Base-by-base conservation (phyloP, 2,888 invertebrate species). In the Leptopilina myrica region DNA sequence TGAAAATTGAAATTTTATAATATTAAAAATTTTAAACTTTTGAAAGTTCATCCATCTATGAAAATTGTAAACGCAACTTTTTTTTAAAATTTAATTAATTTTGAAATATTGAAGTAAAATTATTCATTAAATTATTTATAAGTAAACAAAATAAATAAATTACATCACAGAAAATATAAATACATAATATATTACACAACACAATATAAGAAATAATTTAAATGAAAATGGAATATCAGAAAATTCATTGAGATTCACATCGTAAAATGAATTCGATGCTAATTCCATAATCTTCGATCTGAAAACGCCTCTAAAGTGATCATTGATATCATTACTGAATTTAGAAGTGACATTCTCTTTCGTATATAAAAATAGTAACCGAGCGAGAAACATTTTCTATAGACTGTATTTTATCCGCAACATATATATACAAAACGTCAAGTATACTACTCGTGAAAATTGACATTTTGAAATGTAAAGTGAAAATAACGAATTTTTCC, bases 351-450 rank as follows among this genome's bases (percentile, higher is more conserved):
- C 77, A 67, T 62, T 62, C 59, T 59, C 62, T 78, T 77, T 62
- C 76, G 76, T 43, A 66, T 77, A 66, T 77, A 62, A 80, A 80
- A 80, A 80, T 80, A 80, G 80, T 78, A 76, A 78, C 76, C 77
- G 26, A 26, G 67, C 43, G 9, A 64, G 73, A 59, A 73, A 73
- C 40, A 56, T 59, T 73, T 59, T 7, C 56, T 53, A 33, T 33
- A 33, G 33, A 33, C 20, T 9, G n/a, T n/a, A 56, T 73, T 49
- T 56, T 15, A 73, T 33, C 40, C 56, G 33, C 33, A 73, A 73
- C 56, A n/a, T 9, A 12, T 12, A 49, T 49, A 49, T 49, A 15
- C 14, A 67, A 67, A 43, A 46, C 26, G 15, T 33, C 3, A 33
- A 33, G 4, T 33, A 33, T 5, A 33, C 20, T 20, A 33, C 33